phyloP scores from a whole-genome alignment of 2,888 invertebrate species.

The Bursaphelenchus okinawaensis region DNA sequence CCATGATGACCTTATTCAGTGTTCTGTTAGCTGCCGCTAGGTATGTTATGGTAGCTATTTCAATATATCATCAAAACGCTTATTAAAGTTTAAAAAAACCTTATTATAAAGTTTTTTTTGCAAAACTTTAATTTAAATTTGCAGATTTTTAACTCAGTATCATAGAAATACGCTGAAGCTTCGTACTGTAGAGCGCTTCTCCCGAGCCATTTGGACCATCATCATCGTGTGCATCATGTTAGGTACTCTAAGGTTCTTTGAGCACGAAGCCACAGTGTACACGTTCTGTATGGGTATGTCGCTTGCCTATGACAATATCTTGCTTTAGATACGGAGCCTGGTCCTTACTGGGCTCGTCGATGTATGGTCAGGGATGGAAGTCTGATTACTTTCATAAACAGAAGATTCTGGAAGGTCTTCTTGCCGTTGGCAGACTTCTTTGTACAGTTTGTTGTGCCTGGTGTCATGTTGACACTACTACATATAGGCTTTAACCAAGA shows the following conservation, averaged over 20 bases:
- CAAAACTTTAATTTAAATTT: background rate
- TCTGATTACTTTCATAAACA: slow-evolving; percentile 44
- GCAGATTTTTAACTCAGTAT: slow-evolving; percentile 53
- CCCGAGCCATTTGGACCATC: slow-evolving; percentile 55
- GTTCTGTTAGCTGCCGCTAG: slow-evolving; percentile 52
- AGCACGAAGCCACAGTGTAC: slow-evolving; percentile 54
- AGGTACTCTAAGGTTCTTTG: slow-evolving; percentile 51
- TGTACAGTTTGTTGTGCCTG: slow-evolving; percentile 54
- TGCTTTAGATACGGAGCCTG: slow-evolving; percentile 51
- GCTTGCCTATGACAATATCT: too few species aligned
- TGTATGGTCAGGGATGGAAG: slow-evolving; percentile 56
- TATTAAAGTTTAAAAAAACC: background rate
- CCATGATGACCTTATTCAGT: slow-evolving; percentile 55
- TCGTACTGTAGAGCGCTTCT: slow-evolving; percentile 53
- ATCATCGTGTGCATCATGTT: slow-evolving; percentile 50
- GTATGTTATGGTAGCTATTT: slow-evolving; percentile 15
- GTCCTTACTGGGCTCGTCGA: slow-evolving; percentile 51
- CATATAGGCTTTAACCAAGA: slow-evolving; percentile 55
- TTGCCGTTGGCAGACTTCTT: slow-evolving; percentile 54
- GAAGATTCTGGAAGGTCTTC: slow-evolving; percentile 55
- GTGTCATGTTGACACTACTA: slow-evolving; percentile 45
- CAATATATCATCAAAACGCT: too few species aligned
- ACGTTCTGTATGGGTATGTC: slow-evolving; percentile 54
- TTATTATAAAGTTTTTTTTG: background rate
- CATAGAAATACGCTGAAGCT: slow-evolving; percentile 54